Percentiles rank a stretch among this genome's conserved stretches.
phyloP scores from a whole-genome alignment of 1,140 invertebrate species.

The Ectropis grisescens region DNA sequence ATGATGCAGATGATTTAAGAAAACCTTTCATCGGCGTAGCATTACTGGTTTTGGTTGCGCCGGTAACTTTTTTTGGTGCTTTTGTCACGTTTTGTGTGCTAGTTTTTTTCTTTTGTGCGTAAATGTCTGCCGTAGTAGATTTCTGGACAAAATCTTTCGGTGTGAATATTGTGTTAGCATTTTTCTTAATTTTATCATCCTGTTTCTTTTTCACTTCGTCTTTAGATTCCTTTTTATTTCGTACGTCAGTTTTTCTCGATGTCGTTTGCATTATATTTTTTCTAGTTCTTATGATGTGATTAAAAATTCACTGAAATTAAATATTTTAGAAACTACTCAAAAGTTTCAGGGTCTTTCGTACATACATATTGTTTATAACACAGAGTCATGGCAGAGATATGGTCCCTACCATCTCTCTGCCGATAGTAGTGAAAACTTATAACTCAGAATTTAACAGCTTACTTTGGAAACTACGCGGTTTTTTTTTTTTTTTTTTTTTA shows the following conservation, averaged over 20 bases:
- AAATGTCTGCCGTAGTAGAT: constrained; percentile 40
- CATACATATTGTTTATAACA: too few species aligned
- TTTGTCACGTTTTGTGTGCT: too few species aligned
- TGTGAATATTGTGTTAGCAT: constrained; percentile 21
- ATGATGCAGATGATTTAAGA: constrained; percentile 34
- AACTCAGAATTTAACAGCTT: too few species aligned
- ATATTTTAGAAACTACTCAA: too few species aligned
- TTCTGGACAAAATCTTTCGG: constrained; percentile 36
- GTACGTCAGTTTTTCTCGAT: constrained; percentile 2
- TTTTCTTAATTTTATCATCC: constrained; percentile 40
- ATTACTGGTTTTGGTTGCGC: constrained; percentile 13
- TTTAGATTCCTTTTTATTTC: constrained; percentile 16
- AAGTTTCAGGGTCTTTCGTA: too few species aligned
- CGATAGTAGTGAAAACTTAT: too few species aligned
- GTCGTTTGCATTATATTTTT: constrained; percentile 15
- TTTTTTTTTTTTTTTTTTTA: too few species aligned
- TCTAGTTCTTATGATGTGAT: too few species aligned
- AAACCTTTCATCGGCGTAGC: constrained; percentile 35
- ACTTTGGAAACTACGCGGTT: too few species aligned
- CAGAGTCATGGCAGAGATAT: too few species aligned
- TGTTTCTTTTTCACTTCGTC: constrained; percentile 13
- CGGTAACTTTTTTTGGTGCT: constrained; percentile 32
- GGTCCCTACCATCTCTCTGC: too few species aligned
- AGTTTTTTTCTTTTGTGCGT: constrained; percentile 23
- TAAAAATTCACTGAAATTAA: too few species aligned